Evolutionary conservation across 2,113 vertebrate genomes (phyloP).

Genomic region (Echinops telfairi): DNA sequence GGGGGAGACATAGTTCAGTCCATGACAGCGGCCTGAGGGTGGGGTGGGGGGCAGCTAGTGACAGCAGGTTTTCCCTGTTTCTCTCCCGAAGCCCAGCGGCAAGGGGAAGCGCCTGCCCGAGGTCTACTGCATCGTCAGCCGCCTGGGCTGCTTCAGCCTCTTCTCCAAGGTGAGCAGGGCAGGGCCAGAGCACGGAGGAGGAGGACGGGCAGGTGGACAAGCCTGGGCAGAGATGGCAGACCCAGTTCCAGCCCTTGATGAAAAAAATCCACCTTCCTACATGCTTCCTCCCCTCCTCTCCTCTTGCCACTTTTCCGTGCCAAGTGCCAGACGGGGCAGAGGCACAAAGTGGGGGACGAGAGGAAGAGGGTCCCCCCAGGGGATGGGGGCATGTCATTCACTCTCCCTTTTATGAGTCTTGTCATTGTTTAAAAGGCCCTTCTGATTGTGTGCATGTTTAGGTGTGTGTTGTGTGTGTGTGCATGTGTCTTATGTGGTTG

Average conservation of each 20-base stretch:
- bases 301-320: not conserved
- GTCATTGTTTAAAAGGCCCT: not conserved
- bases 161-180: constrained; percentile 95
- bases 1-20: no score
- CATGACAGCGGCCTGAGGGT: no score
- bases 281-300: not conserved
- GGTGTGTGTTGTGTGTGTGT: not conserved
- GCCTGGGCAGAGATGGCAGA: not conserved
- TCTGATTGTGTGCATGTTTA: not conserved
- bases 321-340: no score
- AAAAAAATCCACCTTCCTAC: not conserved
- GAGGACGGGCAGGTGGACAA: not conserved
- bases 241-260: not conserved
- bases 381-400: not conserved
- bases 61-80: constrained; percentile 58
- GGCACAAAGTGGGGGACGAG: no score
- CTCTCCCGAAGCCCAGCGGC: constrained; percentile 91
- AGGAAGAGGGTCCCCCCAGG: not conserved
- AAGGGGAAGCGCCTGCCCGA: constrained; percentile 97
- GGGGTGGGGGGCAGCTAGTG: not conserved
- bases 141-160: constrained; percentile 97
- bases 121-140: constrained; percentile 98
- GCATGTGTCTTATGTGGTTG: no score
- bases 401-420: not conserved
- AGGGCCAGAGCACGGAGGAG: not conserved